Base-by-base conservation (phyloP, 2,888 invertebrate genomes). In the Stenotaenia linearis region DNA sequence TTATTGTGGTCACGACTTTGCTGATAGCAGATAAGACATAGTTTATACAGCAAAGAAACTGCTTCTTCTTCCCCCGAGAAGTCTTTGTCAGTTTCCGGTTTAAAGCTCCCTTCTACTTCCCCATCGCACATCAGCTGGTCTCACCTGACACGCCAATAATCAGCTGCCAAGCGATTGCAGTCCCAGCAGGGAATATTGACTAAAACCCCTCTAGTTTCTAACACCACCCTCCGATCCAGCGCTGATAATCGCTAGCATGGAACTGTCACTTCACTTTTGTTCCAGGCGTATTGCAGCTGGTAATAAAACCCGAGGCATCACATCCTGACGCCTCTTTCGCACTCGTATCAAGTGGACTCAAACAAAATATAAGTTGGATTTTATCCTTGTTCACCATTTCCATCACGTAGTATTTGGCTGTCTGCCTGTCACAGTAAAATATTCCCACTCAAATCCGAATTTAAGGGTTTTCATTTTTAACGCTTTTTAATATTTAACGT, bases 21-120 rank as follows among this genome's bases (percentile, higher is more conserved):
- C 28, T 69, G 69, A 69, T 69, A 69, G 69, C 69, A 69, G 69
- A 69, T 69, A 28, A 69, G 69, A 28, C 25, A 69, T 28, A 50
- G 50, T 50, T 50, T 50, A 69, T 69, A 69, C 69, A 69, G 69
- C 69, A 28, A 25, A 69, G 69, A 69, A 28, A 28, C 69, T 69
- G 25, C 69, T 69, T 25, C 28, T 28, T 10, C 28, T 6, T 69
- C 69, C 69, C 69, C 28, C 4, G 69, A 69, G 69, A 69, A 69
- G 69, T 69, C 69, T 28, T 69, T 69, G 69, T 69, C 69, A 69
- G 69, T 69, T 69, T 69, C 69, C 69, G 69, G 69, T 69, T 69
- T 69, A 69, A 69, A 69, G 9, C 69, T 28, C 15, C 28, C 69
- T 7, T 28, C 28, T 28, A 10, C 25, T 18, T 18, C 15, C 45